Evolutionary conservation across 2,888 invertebrate species (phyloP).

Genomic region (Luffia ferchaultella): DNA sequence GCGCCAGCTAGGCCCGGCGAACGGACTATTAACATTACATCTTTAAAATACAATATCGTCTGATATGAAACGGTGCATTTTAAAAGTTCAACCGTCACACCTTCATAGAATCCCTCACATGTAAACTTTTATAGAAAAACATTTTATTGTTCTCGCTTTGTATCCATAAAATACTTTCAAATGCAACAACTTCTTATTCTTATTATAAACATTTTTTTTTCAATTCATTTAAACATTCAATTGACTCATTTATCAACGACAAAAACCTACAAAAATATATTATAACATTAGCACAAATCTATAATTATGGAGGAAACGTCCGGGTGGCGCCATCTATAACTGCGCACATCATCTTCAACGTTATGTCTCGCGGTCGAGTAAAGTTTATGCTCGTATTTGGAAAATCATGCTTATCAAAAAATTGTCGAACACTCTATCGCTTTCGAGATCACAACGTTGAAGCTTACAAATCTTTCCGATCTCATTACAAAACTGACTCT

Average conservation of each 20-base stretch:
- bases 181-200: constrained; percentile 65
- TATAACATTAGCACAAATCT: constrained; percentile 59
- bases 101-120: constrained; percentile 47
- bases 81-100: constrained; percentile 41
- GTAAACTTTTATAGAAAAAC: constrained; percentile 63
- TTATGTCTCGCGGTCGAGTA: too few species aligned
- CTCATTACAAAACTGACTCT: too few species aligned
- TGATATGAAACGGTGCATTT: constrained; percentile 59
- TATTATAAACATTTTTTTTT: constrained; percentile 59
- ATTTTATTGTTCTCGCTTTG: constrained; percentile 64
- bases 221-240: constrained; percentile 57
- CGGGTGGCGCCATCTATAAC: constrained; percentile 21
- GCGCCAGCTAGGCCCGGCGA: too few species aligned
- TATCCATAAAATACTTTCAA: constrained; percentile 63
- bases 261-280: constrained; percentile 65
- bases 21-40: too few species aligned
- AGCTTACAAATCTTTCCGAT: too few species aligned
- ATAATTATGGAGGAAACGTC: constrained; percentile 39
- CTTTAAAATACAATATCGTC: too few species aligned
- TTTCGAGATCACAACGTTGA: too few species aligned
- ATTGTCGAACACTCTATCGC: too few species aligned
- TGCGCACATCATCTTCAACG: neutral
- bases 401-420: too few species aligned
- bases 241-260: constrained; percentile 65
- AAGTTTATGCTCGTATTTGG: too few species aligned